Evolutionary conservation across 2,888 invertebrate genomes (phyloP).

Genomic region (Subacronicta megacephala): DNA sequence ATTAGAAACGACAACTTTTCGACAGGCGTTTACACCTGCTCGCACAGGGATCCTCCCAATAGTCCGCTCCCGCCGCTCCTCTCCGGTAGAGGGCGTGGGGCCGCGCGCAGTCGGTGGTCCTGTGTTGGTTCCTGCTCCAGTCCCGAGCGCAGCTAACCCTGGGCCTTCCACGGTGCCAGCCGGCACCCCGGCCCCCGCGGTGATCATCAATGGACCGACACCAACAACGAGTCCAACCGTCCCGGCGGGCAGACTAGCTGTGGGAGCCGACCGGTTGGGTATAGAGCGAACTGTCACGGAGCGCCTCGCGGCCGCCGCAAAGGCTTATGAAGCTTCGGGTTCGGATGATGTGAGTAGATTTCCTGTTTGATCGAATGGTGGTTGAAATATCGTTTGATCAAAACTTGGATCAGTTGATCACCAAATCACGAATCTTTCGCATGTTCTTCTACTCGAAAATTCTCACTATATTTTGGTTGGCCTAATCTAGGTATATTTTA

Average conservation of each 20-base stretch:
- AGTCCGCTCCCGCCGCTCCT: constrained; percentile 28
- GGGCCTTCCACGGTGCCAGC: constrained; percentile 9
- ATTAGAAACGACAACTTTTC: constrained; percentile 23
- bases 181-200: constrained; percentile 8
- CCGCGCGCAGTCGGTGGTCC: constrained; percentile 48
- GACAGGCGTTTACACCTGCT: constrained; percentile 27
- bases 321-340: constrained; percentile 54
- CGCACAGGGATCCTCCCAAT: constrained; percentile 14
- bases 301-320: constrained; percentile 42
- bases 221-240: constrained; percentile 32
- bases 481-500: no score
- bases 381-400: neutral
- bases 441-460: no score
- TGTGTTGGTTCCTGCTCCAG: constrained; percentile 17
- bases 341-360: constrained; percentile 72
- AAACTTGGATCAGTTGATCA: neutral
- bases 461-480: no score
- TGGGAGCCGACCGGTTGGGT: constrained; percentile 47
- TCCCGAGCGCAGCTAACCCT: neutral
- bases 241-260: constrained; percentile 59
- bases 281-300: constrained; percentile 57
- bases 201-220: constrained; percentile 27
- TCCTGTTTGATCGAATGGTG: constrained; percentile 4
- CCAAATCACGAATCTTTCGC: no score
- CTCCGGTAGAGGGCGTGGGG: constrained; percentile 43